Evolutionary conservation across 1,140 invertebrate species (phyloP), one percentile per base, ranked within the genome.

Genomic region (Ips typographus): DNA sequence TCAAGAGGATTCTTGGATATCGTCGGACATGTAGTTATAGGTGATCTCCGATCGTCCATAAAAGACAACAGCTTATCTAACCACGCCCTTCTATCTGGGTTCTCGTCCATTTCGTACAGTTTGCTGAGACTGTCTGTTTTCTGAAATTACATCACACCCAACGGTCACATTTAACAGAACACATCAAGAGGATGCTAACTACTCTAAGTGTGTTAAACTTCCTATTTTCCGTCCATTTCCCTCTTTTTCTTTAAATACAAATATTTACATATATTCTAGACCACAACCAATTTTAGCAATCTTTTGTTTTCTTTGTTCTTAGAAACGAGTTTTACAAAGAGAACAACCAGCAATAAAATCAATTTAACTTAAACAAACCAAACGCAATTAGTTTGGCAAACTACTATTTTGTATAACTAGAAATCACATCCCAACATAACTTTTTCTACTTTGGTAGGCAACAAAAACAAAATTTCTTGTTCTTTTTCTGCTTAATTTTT

Each of bases 1-100:
- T 99, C 97, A 76, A 98, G 88, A 77, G 95, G 94, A 85, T 97
- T 95, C 87, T 98, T 98, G 83, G 93, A 95, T 82, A 99, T 98
- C 76, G 94, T 95, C 53, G 97, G 97, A 85, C 95, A 96, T 74
- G 94, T 90, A 65, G 93, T 93, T 74, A 99, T 94, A 53, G 96
- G 94, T 71, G 93, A 92, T 74, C 93, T 90, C 73, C 92, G 84
- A 77, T 96, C 94, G 81, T 98, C 96, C 91, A 98, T 95, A 82
- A 95, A 98, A 65, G 88, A 86, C 67, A 98, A 87, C 74, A 98
- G 84, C 80, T 95, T 92, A 82, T 98, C 95, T 71, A 98, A 84
- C 90, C 95, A 98, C 72, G 86, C 87, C 72, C 93, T 86, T 72
- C 96, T 84, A 74, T 98, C 95, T 53, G 94, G 93, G 80, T 94